A percentile compares a stretch with the other conserved stretches of the same genome.
These are phyloP conservation scores for Entomobrya multifasciata DNA, from an alignment of 2,888 invertebrate species.

Conservation along the genomic window DNA sequence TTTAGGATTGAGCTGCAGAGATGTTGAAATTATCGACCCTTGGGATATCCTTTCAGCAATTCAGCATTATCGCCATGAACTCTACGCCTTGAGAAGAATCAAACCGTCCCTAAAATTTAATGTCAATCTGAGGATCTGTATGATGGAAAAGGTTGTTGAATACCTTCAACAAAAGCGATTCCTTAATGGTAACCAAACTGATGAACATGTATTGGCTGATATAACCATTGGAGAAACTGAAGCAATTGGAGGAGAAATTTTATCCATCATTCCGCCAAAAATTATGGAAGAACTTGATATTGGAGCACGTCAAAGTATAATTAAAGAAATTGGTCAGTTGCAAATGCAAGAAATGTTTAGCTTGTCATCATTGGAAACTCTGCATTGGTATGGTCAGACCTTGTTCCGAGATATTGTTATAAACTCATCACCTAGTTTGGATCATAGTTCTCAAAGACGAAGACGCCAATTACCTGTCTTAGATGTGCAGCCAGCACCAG, in stretches of 20 bases:
- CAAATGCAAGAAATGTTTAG: conserved; percentile 75
- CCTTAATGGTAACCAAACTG: conserved; percentile 64
- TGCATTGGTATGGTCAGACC: conserved; percentile 74
- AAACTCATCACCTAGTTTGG: background rate
- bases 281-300: conserved; percentile 66
- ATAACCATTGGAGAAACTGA: conserved; percentile 74
- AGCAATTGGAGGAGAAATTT: conserved; percentile 78
- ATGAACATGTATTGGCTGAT: conserved; percentile 67
- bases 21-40: conserved; percentile 72
- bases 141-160: conserved; percentile 73
- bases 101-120: conserved; percentile 70
- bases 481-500: too few relatives aligned
- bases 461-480: background rate
- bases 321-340: conserved; percentile 76
- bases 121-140: conserved; percentile 74
- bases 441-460: background rate
- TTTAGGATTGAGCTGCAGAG: conserved; percentile 77
- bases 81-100: conserved; percentile 69
- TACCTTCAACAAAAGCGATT: conserved; percentile 71
- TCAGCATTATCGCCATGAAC: conserved; percentile 73
- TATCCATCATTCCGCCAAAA: conserved; percentile 73
- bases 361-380: conserved; percentile 63
- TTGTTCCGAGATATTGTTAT: conserved; percentile 68
- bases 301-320: conserved; percentile 59
- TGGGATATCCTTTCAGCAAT: conserved; percentile 74